Evolutionary conservation across 1,140 invertebrate genomes (phyloP).

Genomic region (Meteorus sp.): DNA sequence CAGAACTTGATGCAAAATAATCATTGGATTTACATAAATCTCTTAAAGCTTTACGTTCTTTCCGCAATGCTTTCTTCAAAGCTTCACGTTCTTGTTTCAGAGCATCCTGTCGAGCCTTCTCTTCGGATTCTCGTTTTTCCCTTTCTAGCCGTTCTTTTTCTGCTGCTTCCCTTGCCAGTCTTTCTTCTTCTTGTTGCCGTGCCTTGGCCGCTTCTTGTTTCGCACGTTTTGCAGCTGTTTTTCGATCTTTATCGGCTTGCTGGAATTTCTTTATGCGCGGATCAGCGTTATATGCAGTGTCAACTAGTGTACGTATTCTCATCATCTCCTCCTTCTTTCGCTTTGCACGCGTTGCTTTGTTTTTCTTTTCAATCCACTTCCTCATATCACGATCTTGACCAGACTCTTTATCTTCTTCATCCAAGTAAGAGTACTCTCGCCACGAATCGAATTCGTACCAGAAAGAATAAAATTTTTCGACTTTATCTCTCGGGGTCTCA

Average conservation of each 20-base stretch:
- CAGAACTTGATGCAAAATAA: constrained; percentile 77
- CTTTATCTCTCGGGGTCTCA: constrained; percentile 69
- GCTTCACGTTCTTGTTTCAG: constrained; percentile 86
- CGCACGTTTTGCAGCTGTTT: constrained; percentile 84
- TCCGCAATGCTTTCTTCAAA: constrained; percentile 80
- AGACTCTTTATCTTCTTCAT: constrained; percentile 98
- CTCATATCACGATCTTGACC: constrained; percentile 94
- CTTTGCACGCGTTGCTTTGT: constrained; percentile 87
- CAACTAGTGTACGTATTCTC: constrained; percentile 85
- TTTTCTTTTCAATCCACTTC: constrained; percentile 97
- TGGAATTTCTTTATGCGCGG: constrained; percentile 90
- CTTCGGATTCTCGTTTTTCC: constrained; percentile 80
- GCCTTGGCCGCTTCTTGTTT: constrained; percentile 86
- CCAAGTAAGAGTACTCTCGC: constrained; percentile 98
- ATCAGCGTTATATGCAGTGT: constrained; percentile 92
- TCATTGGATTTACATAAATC: constrained; percentile 85
- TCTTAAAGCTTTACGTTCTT: constrained; percentile 83
- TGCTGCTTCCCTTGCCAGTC: constrained; percentile 69
- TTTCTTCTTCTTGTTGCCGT: constrained; percentile 82
- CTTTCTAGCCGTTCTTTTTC: constrained; percentile 70
- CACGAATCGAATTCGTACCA: constrained; percentile 99
- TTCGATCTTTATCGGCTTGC: constrained; percentile 91
- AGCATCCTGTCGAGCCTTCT: constrained; percentile 76
- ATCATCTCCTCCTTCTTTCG: constrained; percentile 96
- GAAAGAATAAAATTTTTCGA: constrained; percentile 86